These are phyloP conservation scores for Sylvietta virens DNA, from an alignment of 2,113 vertebrate species.

Conservation along the genomic window DNA sequence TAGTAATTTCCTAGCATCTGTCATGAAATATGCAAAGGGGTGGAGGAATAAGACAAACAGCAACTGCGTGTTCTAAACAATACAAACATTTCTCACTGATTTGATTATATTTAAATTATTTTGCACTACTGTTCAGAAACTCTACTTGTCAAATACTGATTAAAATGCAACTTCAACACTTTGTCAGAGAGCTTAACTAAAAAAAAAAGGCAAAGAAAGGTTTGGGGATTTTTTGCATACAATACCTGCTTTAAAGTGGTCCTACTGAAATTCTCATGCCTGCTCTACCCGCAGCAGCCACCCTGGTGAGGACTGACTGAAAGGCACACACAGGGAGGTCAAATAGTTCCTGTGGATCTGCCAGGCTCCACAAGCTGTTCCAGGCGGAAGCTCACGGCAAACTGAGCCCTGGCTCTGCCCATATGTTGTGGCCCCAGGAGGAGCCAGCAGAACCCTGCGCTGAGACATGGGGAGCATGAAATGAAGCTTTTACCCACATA, in stretches of 20 bases:
- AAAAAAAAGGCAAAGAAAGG: neutral
- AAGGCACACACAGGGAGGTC: neutral
- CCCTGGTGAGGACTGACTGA: neutral
- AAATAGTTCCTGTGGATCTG: neutral
- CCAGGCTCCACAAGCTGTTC: neutral
- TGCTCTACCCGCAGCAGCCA: neutral
- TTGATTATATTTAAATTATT: neutral
- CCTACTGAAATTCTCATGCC: neutral
- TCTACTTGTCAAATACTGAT: neutral
- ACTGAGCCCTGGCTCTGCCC: neutral
- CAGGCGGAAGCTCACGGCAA: neutral
- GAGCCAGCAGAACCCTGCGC: neutral
- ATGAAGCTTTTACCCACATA: neutral
- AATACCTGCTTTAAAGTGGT: constrained; percentile 38
- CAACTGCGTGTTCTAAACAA: neutral
- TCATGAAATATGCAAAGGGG: neutral
- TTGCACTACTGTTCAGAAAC: neutral
- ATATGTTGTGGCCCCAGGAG: neutral
- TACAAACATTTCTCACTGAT: neutral
- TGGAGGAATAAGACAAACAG: neutral
- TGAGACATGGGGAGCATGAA: neutral
- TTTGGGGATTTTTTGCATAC: neutral
- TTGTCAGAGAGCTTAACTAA: neutral
- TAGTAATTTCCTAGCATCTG: neutral
- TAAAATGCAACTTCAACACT: neutral